phyloP scores from a whole-genome alignment of 2,797 vertebrate species.

The Spea hammondii region DNA sequence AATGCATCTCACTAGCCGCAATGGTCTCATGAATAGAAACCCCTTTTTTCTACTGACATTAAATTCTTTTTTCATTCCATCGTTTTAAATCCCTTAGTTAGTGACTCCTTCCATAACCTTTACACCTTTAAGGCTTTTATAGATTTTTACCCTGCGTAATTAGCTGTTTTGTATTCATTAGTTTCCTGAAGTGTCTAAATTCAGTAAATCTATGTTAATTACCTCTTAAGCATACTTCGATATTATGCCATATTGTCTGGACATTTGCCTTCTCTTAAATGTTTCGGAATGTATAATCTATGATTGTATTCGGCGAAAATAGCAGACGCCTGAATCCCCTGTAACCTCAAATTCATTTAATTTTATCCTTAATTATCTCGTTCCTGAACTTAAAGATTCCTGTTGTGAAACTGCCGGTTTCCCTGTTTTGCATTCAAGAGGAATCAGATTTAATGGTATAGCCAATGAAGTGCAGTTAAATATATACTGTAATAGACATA shows the following conservation, averaged over 20 bases:
- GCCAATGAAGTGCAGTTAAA: constrained; percentile 43
- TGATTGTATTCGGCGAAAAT: constrained; percentile 42
- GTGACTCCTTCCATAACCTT: constrained; percentile 51
- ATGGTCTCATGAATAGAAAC: neutral
- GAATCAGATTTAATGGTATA: constrained; percentile 38
- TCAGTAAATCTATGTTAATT: constrained; percentile 58
- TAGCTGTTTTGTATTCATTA: constrained; percentile 56
- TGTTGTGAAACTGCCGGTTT: constrained; percentile 39
- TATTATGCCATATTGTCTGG: constrained; percentile 46
- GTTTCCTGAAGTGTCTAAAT: constrained; percentile 54
- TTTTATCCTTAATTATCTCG: constrained; percentile 41
- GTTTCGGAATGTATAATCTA: constrained; percentile 55
- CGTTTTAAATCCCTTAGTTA: constrained; percentile 34
- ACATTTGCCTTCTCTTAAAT: constrained; percentile 56
- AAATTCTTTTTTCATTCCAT: neutral
- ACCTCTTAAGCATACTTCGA: constrained; percentile 49
- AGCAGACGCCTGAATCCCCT: constrained; percentile 44
- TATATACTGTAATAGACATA: constrained; percentile 14
- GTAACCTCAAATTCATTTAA: constrained; percentile 49
- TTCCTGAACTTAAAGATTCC: constrained; percentile 39
- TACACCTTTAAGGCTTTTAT: constrained; percentile 55
- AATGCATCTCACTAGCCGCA: no score
- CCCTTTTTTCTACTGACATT: neutral
- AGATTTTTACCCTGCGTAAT: constrained; percentile 58
- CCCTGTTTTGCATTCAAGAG: constrained; percentile 30